Evolutionary conservation across 2,888 invertebrate species (phyloP), one percentile per base, ranked within the genome.

Genomic region (Rutpela maculata): DNA sequence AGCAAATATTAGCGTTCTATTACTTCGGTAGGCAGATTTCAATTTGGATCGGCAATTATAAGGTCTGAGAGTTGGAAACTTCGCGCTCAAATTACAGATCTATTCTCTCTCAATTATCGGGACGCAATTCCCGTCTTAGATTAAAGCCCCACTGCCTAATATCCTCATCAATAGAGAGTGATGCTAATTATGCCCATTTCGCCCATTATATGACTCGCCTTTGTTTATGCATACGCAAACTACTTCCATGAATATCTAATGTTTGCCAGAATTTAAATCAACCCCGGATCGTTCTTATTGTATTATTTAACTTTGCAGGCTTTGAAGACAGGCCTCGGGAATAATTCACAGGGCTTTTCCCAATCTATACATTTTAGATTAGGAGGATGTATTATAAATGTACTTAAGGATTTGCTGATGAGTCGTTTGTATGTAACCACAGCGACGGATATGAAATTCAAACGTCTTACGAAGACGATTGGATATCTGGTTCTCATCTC

Each of bases 181-280:
- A 78, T 81, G 71, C 74, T 79, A 81, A 81, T 81, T 81, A 81
- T 80, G 78, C 79, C 81, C 74, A 77, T 77, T 77, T 43, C 73
- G 56, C 73, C 79, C 79, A 77, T 80, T 80, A 79, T 79, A 78
- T 71, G 81, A 77, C 55, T 73, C 63, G 76, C 81, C 79, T 82
- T 83, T 83, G 83, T 84, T 83, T 83, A 82, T 82, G 82, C 83
- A 82, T 82, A 83, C 80, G 80, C 79, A 78, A 78, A 81, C 79
- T 78, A 72, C 77, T 83, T 83, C 79, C 81, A 84, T 84, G 84
- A 84, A 84, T 84, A 84, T 82, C 82, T 83, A 82, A 84, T 84
- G 83, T 80, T 83, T 81, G 83, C 78, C 75, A 75, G 81, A 82
- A 83, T 81, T 82, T 80, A 81, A 84, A 83, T 81, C 80, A 80